Evolutionary conservation across 2,888 invertebrate genomes (phyloP), one percentile per base, ranked within the genome.

Genomic region (Kryphioiulus occultus): DNA sequence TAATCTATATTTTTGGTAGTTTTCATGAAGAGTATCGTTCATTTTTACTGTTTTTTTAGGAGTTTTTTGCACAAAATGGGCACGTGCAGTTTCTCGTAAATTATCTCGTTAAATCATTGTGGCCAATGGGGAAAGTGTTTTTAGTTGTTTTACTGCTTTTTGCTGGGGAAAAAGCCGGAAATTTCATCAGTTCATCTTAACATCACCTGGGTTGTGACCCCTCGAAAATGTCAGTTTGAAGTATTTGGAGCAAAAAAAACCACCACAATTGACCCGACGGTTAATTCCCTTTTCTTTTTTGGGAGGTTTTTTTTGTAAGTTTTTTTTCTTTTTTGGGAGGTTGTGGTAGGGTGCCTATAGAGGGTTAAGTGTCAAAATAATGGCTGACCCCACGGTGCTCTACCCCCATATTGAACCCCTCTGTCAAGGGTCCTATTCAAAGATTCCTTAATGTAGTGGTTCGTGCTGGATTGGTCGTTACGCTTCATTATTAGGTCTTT

Each of bases 201-300:
- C 26, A 59, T n/a, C 7, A 59, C 59, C n/a, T 26, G 26, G 26
- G 68, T 68, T 68, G 26, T 68, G 68, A 68, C 26, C 26, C 26
- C 19, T 10, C 26, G 9, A 22, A 68, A 68, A 68, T 68, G 68
- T 68, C 68, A 68, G 22, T 10, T 26, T 26, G 68, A 68, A 68
- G 68, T 68, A 68, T 68, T 68, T 68, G 68, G 68, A 68, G 68
- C 68, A 68, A 26, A 68, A 68, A 68, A 22, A n/a, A n/a, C n/a
- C n/a, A n/a, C n/a, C n/a, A n/a, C n/a, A n/a, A n/a, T n/a, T 68
- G 68, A 68, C 68, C 22, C 68, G 9, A 44, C 44, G 15, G 22
- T 26, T 26, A 68, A 53, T 53, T n/a, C n/a, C n/a, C n/a, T n/a
- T n/a, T 47, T 59, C 17, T 59, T 59, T 59, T 59, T 47, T 47